phyloP scores from a whole-genome alignment of 2,797 vertebrate genomes.

The Anguilla obscura region DNA sequence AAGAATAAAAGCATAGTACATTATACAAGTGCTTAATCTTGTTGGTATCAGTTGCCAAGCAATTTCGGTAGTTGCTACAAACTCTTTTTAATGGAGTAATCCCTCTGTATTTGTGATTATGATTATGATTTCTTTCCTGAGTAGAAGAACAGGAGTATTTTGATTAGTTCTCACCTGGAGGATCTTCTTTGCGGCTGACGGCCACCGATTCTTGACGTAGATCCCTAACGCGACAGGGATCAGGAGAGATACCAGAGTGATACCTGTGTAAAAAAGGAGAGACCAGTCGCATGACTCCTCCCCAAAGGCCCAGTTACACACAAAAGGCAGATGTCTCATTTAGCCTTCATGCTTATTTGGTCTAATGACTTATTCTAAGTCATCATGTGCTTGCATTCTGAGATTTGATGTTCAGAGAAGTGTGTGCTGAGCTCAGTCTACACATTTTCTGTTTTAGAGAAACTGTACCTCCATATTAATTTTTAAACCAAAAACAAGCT shows the following conservation, averaged over 20 bases:
- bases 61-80: background rate
- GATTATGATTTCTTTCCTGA: background rate
- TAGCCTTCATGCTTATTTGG: too few relatives aligned
- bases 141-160: background rate
- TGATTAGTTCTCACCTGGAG: constrained; percentile 78
- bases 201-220: constrained; percentile 82
- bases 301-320: background rate
- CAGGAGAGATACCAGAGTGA: constrained; percentile 82
- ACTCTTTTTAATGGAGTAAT: background rate
- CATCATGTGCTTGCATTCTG: too few relatives aligned
- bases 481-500: too few relatives aligned
- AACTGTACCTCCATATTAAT: too few relatives aligned
- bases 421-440: too few relatives aligned
- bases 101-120: background rate
- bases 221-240: constrained; percentile 83
- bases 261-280: constrained; percentile 65
- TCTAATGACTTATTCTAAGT: too few relatives aligned
- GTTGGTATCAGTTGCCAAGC: background rate
- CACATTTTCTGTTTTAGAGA: too few relatives aligned
- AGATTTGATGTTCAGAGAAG: too few relatives aligned
- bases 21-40: background rate
- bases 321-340: background rate
- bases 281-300: background rate
- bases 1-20: background rate
- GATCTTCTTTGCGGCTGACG: constrained; percentile 79